These are phyloP conservation scores for Cephus pygmeus DNA, from an alignment of 2,888 invertebrate species.

Conservation along the genomic window DNA sequence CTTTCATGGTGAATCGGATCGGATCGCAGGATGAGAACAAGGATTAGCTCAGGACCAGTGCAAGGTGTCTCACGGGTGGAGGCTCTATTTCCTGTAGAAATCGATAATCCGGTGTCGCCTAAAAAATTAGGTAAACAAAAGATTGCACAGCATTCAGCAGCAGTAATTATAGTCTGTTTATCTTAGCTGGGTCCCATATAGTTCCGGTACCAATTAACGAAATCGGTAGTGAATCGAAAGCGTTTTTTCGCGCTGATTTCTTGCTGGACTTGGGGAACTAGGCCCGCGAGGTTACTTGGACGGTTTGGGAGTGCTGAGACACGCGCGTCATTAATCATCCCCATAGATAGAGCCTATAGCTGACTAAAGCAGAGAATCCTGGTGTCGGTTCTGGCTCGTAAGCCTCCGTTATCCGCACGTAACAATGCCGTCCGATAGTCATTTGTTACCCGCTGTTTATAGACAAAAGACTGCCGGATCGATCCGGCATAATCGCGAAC, in stretches of 20 bases:
- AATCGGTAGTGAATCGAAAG: slow-evolving; percentile 11
- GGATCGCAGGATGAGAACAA: not conserved
- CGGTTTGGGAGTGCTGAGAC: slow-evolving; percentile 1
- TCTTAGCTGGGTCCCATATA: not conserved
- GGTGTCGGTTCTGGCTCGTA: slow-evolving; percentile 17
- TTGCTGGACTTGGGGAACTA: slow-evolving; percentile 1
- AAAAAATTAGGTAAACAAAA: slow-evolving; percentile 41
- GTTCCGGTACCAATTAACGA: not conserved
- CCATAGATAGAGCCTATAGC: slow-evolving; percentile 26
- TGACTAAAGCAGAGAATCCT: slow-evolving; percentile 1
- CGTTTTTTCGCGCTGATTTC: slow-evolving; percentile 20
- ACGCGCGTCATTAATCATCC: slow-evolving; percentile 50
- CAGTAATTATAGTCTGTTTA: not conserved
- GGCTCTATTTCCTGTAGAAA: slow-evolving; percentile 10
- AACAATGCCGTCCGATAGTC: slow-evolving; percentile 28
- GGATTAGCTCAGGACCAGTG: not conserved
- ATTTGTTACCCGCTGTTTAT: slow-evolving; percentile 53
- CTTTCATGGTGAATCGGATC: slow-evolving; percentile 7
- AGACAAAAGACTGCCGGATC: slow-evolving; percentile 35
- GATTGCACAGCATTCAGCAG: slow-evolving; percentile 29
- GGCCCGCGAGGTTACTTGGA: slow-evolving; percentile 10
- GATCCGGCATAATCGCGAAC: slow-evolving; percentile 40
- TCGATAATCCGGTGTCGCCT: slow-evolving; percentile 46
- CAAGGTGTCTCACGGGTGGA: slow-evolving; percentile 7
- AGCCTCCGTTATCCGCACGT: slow-evolving; percentile 20